Conservation (phyloP, 2,888 invertebrate species). For the Tenthredo livida region DNA sequence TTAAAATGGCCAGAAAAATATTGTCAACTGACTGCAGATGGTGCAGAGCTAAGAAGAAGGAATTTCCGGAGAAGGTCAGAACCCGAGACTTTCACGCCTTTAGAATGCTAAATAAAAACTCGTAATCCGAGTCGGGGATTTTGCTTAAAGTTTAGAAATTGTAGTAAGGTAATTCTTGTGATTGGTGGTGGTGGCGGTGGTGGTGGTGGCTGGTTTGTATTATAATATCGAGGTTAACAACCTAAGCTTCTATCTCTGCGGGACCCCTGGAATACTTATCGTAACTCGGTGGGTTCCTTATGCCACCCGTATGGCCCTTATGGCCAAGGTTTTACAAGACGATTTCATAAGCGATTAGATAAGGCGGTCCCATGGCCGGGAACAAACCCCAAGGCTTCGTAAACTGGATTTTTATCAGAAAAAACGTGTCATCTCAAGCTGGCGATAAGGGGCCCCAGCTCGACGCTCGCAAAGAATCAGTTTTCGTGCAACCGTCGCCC, state of each 20-base stretch:
- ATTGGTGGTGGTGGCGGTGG: neutral
- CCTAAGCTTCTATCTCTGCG: slow-evolving; percentile 37
- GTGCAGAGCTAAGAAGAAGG: slow-evolving; percentile 5
- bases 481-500: slow-evolving; percentile 19
- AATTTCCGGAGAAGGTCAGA: slow-evolving; percentile 48
- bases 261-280: slow-evolving; percentile 40
- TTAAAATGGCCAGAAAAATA: neutral
- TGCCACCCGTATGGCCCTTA: slow-evolving; percentile 20
- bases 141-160: slow-evolving; percentile 27
- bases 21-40: slow-evolving; percentile 30
- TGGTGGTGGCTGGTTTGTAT: neutral
- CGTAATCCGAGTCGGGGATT: slow-evolving; percentile 35
- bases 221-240: slow-evolving; percentile 40
- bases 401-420: slow-evolving; percentile 66
- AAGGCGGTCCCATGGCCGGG: slow-evolving; percentile 54
- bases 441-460: slow-evolving; percentile 27
- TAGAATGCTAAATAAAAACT: slow-evolving; percentile 42
- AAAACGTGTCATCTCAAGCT: slow-evolving; percentile 50
- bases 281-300: slow-evolving; percentile 25
- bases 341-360: slow-evolving; percentile 49
- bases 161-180: neutral
- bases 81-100: slow-evolving; percentile 47
- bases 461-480: slow-evolving; percentile 4
- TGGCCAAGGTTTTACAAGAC: slow-evolving; percentile 48
- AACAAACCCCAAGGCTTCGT: slow-evolving; percentile 59